Base-by-base conservation (phyloP, 2,113 vertebrate genomes). In the Cyphomyrus discorhynchus region DNA sequence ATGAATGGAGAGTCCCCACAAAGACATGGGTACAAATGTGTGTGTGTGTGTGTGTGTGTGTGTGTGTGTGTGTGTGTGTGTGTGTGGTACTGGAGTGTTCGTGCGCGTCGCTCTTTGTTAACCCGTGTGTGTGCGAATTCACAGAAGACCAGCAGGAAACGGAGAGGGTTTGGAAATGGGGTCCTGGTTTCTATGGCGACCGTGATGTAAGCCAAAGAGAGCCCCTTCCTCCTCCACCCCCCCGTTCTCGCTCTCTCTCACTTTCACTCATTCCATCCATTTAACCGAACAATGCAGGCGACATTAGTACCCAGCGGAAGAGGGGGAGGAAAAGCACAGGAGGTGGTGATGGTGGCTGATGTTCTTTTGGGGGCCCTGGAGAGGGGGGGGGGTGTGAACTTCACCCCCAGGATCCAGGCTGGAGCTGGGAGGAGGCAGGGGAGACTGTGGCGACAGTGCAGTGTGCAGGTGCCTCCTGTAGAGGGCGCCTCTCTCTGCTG, bases 281-380 rank as follows among this genome's bases (percentile, higher is more conserved):
- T 92, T 93, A 92, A 93, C 93, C 92, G 92, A 93, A 91, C 94
- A 94, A 92, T 93, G 91, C n/a, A 90, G 88, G 91, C 92, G 89
- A 88, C 56, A 83, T 45, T 88, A 58, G 90, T 89, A 91, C 62
- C 84, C 88, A 86, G 90, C 50, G 27, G 89, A 17, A 2, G 66
- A 62, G 90, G 86, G 90, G 88, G 91, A 89, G 92, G 91, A 90
- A 52, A 52, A 49, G 90, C 52, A 89, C 52, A 84, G 24, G 74
- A 7, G 27, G 11, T 3, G 39, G 1, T n/a, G 24, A 9, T 66
- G 58, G 8, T 66, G 8, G 58, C 52, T 47, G 24, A 27, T 58
- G 19, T 9, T 47, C 42, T 24, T 62, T 58, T n/a, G 21, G 56
- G 24, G 21, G 56, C 24, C 56, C 7, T 2, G 27, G 52, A 35